A percentile compares a stretch with the other conserved stretches of the same genome.
These are phyloP conservation scores for Silurus meridionalis DNA, from an alignment of 2,113 vertebrate species.

Conservation along the genomic window DNA sequence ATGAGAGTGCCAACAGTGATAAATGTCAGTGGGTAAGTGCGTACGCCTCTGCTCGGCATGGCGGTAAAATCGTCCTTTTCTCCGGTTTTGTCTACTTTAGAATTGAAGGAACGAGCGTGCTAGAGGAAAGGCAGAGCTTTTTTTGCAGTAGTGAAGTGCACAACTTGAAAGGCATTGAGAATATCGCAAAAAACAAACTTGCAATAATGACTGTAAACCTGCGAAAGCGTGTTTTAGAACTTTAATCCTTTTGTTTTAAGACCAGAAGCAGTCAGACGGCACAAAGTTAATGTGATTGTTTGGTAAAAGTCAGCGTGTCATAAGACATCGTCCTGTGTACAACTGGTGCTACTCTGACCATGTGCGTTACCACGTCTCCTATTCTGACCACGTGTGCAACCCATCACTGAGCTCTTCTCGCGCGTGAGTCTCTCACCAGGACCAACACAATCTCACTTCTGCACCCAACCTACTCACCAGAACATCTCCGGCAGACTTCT, in stretches of 20 bases:
- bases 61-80: constrained; percentile 10
- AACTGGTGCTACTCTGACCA: no score
- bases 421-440: no score
- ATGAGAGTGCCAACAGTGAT: constrained; percentile 52
- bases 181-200: not conserved
- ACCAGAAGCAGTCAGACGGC: not conserved
- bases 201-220: not conserved
- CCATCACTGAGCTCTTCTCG: no score
- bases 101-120: not conserved
- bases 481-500: no score
- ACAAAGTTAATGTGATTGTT: not conserved
- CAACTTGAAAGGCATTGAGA: not conserved
- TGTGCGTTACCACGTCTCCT: no score
- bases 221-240: not conserved
- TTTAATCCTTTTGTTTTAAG: not conserved
- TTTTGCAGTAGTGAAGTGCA: not conserved
- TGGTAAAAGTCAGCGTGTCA: no score
- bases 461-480: no score
- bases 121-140: not conserved
- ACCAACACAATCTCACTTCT: no score
- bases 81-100: not conserved
- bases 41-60: not conserved
- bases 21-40: constrained; percentile 52
- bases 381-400: no score
- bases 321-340: no score